Percentiles rank a stretch among this genome's conserved stretches.
Conservation (phyloP, 2,888 invertebrate species). For the Epirrhoe tristata region DNA sequence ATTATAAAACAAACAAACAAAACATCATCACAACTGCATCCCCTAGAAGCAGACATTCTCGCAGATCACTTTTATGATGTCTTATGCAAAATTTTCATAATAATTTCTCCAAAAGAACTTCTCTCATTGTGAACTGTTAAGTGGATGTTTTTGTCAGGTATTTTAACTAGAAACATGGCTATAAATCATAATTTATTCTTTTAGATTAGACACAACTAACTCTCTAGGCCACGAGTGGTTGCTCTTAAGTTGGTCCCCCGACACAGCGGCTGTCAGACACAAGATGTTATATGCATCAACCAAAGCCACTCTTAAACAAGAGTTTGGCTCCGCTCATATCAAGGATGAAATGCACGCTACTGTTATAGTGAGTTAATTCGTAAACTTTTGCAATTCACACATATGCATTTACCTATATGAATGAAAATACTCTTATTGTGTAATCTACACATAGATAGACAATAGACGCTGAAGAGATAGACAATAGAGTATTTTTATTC, state of each 20-base stretch:
- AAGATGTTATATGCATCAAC: constrained; percentile 99
- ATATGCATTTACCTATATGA: too few species aligned
- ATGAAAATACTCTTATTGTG: neutral
- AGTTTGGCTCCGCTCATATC: constrained; percentile 97
- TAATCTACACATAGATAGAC: too few species aligned
- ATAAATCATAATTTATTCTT: constrained; percentile 40
- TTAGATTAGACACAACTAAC: constrained; percentile 90
- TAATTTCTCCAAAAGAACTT: too few species aligned
- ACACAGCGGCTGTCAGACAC: constrained; percentile 94
- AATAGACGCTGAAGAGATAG: too few species aligned
- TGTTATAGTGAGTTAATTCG: constrained; percentile 78
- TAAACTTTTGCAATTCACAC: too few species aligned
- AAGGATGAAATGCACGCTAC: constrained; percentile 98
- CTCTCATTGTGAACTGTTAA: too few species aligned
- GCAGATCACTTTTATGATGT: too few species aligned
- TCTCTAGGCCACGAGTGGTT: constrained; percentile 96
- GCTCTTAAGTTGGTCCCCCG: constrained; percentile 97
- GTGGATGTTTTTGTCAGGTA: neutral
- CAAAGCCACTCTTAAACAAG: constrained; percentile 97
- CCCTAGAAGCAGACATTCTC: too few species aligned
- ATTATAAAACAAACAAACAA: too few species aligned
- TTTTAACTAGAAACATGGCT: neutral
- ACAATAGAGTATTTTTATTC: too few species aligned
- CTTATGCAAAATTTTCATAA: too few species aligned
- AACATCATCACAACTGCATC: too few species aligned